Evolutionary conservation across 2,797 vertebrate genomes (phyloP).

Genomic region (Squalus acanthias): DNA sequence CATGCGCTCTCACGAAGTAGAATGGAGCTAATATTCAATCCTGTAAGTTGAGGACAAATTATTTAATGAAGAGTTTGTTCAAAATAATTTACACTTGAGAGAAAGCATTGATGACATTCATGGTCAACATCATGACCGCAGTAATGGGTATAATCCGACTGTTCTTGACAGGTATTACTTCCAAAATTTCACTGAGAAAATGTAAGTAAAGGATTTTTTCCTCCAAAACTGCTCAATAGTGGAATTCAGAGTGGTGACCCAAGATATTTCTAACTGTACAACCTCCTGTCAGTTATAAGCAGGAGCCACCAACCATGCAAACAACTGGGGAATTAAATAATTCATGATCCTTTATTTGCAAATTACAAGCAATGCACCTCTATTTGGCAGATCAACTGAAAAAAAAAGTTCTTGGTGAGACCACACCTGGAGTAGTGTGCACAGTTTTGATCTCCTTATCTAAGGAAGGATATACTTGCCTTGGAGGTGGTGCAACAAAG

Average conservation of each 20-base stretch:
- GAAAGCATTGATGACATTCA: background rate
- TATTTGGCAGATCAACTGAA: background rate
- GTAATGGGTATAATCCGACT: too few relatives aligned
- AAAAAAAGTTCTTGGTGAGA: background rate
- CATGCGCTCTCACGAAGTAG: too few relatives aligned
- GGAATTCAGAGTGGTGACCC: background rate
- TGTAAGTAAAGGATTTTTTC: background rate
- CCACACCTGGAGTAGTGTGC: too few relatives aligned
- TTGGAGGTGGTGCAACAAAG: too few relatives aligned
- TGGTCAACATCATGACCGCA: background rate
- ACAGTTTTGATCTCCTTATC: too few relatives aligned
- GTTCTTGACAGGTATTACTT: background rate
- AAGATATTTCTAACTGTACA: background rate
- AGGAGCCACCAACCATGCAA: background rate
- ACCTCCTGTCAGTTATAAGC: background rate
- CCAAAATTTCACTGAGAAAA: background rate
- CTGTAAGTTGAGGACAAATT: background rate
- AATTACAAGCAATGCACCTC: background rate
- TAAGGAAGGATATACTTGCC: too few relatives aligned
- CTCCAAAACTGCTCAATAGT: background rate
- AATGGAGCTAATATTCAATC: background rate
- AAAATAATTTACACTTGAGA: background rate
- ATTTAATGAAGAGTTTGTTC: background rate
- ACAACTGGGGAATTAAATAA: background rate
- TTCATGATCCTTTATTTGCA: background rate